Conservation (phyloP, 2,113 vertebrate species). For the Planiliza haematocheilus region DNA sequence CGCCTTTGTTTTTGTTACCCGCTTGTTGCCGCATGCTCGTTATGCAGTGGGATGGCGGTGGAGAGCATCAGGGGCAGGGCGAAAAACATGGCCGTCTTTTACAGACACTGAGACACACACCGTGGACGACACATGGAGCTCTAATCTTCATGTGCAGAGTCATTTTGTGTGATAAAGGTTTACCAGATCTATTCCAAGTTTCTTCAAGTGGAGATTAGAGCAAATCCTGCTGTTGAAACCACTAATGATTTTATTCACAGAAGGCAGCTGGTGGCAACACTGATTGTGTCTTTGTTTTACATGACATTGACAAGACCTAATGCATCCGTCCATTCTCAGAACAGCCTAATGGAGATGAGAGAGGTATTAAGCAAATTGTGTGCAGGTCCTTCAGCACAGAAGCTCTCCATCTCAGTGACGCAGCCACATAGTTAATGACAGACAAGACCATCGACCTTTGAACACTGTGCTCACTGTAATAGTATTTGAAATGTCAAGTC, state of each 20-base stretch:
- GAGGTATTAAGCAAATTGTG: slow-evolving; percentile 47
- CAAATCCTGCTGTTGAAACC: slow-evolving; percentile 57
- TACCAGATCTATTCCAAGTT: slow-evolving; percentile 14
- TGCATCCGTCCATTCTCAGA: slow-evolving; percentile 5
- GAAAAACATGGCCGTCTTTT: slow-evolving; percentile 45
- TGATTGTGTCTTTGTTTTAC: not conserved
- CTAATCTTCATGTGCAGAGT: slow-evolving; percentile 10
- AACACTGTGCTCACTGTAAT: slow-evolving; percentile 51
- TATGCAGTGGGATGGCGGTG: slow-evolving; percentile 35
- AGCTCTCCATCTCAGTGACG: slow-evolving; percentile 30
- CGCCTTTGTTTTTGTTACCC: slow-evolving; percentile 71
- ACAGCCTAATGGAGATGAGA: not conserved
- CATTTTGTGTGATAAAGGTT: slow-evolving; percentile 50
- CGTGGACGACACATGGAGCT: not conserved
- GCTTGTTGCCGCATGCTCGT: slow-evolving; percentile 48
- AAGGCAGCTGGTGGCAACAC: not conserved
- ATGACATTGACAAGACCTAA: not conserved
- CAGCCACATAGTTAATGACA: slow-evolving; percentile 46
- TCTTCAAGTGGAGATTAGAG: slow-evolving; percentile 38
- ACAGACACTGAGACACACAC: slow-evolving; percentile 41
- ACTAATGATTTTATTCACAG: slow-evolving; percentile 51
- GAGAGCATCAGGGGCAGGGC: slow-evolving; percentile 11
- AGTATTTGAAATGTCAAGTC: slow-evolving; percentile 68
- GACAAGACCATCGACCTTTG: slow-evolving; percentile 70
- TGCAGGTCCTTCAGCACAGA: slow-evolving; percentile 22